Evolutionary conservation across 2,888 invertebrate species (phyloP).

Genomic region (Oxyscelio sp.): DNA sequence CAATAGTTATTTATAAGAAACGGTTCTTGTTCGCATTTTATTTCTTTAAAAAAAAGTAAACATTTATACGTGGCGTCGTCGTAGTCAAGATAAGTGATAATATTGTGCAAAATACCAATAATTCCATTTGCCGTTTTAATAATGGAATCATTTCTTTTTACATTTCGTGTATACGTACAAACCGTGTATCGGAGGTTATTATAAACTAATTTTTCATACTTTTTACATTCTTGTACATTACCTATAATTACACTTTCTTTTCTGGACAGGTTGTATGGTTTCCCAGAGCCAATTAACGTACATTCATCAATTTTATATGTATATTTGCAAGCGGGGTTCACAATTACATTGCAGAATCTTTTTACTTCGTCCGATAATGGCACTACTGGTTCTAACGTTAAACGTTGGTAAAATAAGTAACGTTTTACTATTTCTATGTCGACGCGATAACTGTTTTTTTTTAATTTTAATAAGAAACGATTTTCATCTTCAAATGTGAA

Average conservation of each 20-base stretch:
- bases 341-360: background rate
- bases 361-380: background rate
- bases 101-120: background rate
- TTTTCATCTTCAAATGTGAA: too few species aligned
- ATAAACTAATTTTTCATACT: constrained; percentile 3
- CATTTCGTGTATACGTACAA: background rate
- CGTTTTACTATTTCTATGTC: constrained; percentile 32
- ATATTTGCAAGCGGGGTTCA: too few species aligned
- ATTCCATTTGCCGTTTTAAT: background rate
- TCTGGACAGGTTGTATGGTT: background rate
- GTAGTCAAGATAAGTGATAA: background rate
- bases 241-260: background rate
- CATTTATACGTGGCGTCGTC: background rate
- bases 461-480: too few species aligned
- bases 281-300: background rate
- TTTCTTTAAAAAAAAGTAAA: background rate
- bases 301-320: background rate
- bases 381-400: too few species aligned
- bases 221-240: background rate
- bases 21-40: background rate
- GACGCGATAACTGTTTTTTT: constrained; percentile 40
- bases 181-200: background rate
- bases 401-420: too few species aligned
- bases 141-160: constrained; percentile 8
- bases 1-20: background rate